Conservation (phyloP, 2,113 vertebrate species). For the Mobula birostris region DNA sequence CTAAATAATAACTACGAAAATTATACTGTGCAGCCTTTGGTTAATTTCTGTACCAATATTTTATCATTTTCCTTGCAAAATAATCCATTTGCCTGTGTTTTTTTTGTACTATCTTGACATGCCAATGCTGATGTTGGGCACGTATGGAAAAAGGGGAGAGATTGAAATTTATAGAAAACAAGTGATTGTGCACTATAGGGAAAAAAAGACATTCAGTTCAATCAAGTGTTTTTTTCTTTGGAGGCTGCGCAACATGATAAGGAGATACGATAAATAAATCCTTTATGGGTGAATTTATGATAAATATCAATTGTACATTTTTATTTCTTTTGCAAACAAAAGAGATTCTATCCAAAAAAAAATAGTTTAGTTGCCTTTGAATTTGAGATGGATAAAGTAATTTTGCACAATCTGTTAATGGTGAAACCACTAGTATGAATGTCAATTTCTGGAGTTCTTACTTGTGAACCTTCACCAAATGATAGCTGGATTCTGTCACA, state of each 20-base stretch:
- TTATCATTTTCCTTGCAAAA: background rate
- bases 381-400: background rate
- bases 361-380: background rate
- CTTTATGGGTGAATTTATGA: slow-evolving; percentile 63
- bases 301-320: slow-evolving; percentile 40
- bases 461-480: background rate
- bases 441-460: background rate
- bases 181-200: background rate
- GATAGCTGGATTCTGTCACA: background rate
- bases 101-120: background rate
- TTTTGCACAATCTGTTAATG: background rate
- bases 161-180: slow-evolving; percentile 7
- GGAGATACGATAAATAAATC: slow-evolving; percentile 83
- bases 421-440: background rate
- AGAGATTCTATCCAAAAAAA: background rate
- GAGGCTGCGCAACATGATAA: slow-evolving; percentile 62
- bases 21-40: slow-evolving; percentile 23
- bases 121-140: background rate
- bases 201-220: background rate
- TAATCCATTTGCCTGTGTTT: background rate
- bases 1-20: slow-evolving; percentile 34
- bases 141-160: background rate
- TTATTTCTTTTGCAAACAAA: slow-evolving; percentile 12
- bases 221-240: background rate
- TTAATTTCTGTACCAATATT: slow-evolving; percentile 32